Evolutionary conservation across 2,888 invertebrate genomes (phyloP), one percentile per base, ranked within the genome.

Genomic region (Drosophila pegasa): DNA sequence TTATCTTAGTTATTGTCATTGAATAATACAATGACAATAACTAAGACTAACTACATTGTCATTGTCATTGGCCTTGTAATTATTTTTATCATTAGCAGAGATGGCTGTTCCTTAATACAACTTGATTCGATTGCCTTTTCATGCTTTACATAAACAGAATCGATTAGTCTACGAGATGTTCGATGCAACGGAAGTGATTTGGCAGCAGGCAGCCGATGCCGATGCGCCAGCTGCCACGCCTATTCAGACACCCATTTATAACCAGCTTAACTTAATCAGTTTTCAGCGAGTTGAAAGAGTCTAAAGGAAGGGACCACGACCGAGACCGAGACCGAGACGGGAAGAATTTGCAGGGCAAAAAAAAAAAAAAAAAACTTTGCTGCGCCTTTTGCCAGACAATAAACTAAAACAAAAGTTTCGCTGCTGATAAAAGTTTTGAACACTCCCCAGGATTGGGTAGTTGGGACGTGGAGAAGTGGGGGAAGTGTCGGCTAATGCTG

Each of bases 371-470:
- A 70, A 71, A 74, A 70, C 63, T 81, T 81, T 70, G 52, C 58
- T 60, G 47, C 71, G 64, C 71, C 75, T 72, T 67, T 74, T 69
- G 74, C 72, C 72, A 73, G 87, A 81, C 83, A 87, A 84, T 84
- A 87, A 83, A 86, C 79, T 81, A 79, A 87, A 73, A 87, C 75
- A 87, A 84, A 83, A 83, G 81, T 84, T 83, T 78, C 22, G 57
- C 50, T 63, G 67, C 62, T 86, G 84, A 78, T 79, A 84, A 83
- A 83, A 84, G 64, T 80, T 83, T 75, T 63, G 3, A 40, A 9
- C 25, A 20, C 18, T 14, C 33, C 18, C 50, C n/a, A n/a, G n/a
- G n/a, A n/a, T n/a, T n/a, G n/a, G n/a, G n/a, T n/a, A n/a, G n/a
- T n/a, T n/a, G n/a, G n/a, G n/a, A n/a, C n/a, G n/a, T n/a, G n/a